These are phyloP conservation scores for Ageneiosus marmoratus DNA, from an alignment of 2,113 vertebrate genomes.

Conservation along the genomic window DNA sequence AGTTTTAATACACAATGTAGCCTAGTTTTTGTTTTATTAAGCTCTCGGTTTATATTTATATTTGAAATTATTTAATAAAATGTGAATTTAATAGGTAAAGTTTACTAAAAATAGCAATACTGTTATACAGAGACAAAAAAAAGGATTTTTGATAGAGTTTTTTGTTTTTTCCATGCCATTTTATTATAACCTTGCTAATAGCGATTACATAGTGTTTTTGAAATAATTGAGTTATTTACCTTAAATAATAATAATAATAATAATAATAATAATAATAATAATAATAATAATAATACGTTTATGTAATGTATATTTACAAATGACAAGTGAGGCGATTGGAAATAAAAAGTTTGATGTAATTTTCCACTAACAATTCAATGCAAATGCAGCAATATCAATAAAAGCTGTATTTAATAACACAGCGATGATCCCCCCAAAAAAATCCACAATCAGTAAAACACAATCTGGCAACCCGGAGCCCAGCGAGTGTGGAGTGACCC, in stretches of 20 bases:
- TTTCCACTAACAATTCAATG: not conserved
- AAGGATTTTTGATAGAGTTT: not conserved
- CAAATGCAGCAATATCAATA: not conserved
- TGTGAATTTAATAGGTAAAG: not conserved
- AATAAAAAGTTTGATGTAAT: not conserved
- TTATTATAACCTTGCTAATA: not conserved
- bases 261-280: not conserved
- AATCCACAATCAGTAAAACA: not conserved
- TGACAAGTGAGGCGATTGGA: not conserved
- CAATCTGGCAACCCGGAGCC: slow-evolving; percentile 45
- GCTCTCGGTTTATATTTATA: not conserved
- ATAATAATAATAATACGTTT: not conserved
- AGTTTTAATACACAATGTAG: not conserved
- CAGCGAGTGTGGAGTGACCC: slow-evolving; percentile 74
- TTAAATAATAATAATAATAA: not conserved
- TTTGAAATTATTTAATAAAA: not conserved
- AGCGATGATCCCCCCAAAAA: not conserved
- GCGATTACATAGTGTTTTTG: not conserved
- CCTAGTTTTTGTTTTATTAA: not conserved
- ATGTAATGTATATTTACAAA: not conserved
- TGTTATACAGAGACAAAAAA: not conserved
- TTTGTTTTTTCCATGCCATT: not conserved
- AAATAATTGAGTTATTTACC: not conserved
- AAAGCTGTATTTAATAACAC: no score
- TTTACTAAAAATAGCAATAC: not conserved